Evolutionary conservation across 2,797 vertebrate genomes (phyloP), one percentile per base, ranked within the genome.

Genomic region (Nyctalus aviator): DNA sequence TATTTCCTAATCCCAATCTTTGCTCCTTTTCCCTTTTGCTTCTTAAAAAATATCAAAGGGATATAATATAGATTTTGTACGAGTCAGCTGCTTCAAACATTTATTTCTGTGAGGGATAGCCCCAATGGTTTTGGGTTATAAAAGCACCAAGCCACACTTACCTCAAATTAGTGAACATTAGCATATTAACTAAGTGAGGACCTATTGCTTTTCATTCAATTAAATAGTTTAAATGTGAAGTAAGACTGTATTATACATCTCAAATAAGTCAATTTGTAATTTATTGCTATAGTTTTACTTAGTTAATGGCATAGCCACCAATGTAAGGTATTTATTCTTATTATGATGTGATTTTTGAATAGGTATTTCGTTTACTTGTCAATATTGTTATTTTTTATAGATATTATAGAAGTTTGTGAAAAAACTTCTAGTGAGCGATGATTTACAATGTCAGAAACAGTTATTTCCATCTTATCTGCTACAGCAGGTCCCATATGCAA

Each of bases 41-140:
- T 57, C 77, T 98, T 95, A 77, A 94, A 94, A 93, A 92, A 91
- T 93, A 90, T 91, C 59, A 87, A 90, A 76, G 7, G 62, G 75
- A 35, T 95, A 59, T 94, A 75, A 94, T 94, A 11, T 15, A 86
- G 53, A 62, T 72, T 46, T 20, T 30, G 0, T 37, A 11, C 48
- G 17, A 91, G 62, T 88, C 44, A 41, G 37, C 37, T 75, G 5
- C 69, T 83, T 69, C 21, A 73, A 41, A 77, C 23, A 25, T 44
- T 57, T 37, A 64, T n/a, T 53, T 82, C 44, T 83, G 20, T 76
- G 66, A 35, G 27, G 30, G 62, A 59, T n/a, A 71, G 75, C 15
- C 13, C 62, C 76, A 18, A 10, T 30, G 2, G 18, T 18, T 35
- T 18, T 68, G 41, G 79, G 17, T 55, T 85, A 59, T 0, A 41